These are phyloP conservation scores for Frieseomelitta varia DNA, from an alignment of 1,140 invertebrate species.

Conservation along the genomic window DNA sequence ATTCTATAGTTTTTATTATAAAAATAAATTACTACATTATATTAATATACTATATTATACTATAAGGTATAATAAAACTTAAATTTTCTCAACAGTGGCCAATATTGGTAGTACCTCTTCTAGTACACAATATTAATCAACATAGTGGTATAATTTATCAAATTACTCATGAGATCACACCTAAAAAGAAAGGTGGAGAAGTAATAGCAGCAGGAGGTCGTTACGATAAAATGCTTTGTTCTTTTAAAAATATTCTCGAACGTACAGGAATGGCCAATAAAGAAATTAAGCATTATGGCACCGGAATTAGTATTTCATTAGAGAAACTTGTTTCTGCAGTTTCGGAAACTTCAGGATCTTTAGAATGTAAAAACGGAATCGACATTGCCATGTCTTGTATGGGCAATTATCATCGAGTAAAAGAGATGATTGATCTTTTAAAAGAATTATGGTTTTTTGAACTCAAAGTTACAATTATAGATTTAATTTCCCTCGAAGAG, in stretches of 20 bases:
- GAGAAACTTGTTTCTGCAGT: conserved; percentile 86
- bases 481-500: conserved; percentile 85
- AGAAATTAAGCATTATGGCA: conserved; percentile 84
- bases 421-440: conserved; percentile 85
- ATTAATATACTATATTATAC: neutral
- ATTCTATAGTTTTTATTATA: neutral
- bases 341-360: conserved; percentile 79
- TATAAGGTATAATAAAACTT: conserved; percentile 25
- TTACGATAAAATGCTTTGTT: conserved; percentile 76
- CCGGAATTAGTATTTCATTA: conserved; percentile 89
- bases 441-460: conserved; percentile 84
- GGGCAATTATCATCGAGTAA: conserved; percentile 83
- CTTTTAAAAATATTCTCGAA: conserved; percentile 77
- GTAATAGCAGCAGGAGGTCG: conserved; percentile 87
- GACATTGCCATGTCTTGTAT: conserved; percentile 87
- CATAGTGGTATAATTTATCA: conserved; percentile 89
- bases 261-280: conserved; percentile 73
- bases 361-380: conserved; percentile 75
- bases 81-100: conserved; percentile 81
- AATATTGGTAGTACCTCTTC: conserved; percentile 84
- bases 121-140: conserved; percentile 86
- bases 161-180: conserved; percentile 85
- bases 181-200: conserved; percentile 83
- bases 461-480: conserved; percentile 82
- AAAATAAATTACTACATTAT: neutral